Conservation (phyloP, 2,888 invertebrate species). For the Tromatobia lineatoria region DNA sequence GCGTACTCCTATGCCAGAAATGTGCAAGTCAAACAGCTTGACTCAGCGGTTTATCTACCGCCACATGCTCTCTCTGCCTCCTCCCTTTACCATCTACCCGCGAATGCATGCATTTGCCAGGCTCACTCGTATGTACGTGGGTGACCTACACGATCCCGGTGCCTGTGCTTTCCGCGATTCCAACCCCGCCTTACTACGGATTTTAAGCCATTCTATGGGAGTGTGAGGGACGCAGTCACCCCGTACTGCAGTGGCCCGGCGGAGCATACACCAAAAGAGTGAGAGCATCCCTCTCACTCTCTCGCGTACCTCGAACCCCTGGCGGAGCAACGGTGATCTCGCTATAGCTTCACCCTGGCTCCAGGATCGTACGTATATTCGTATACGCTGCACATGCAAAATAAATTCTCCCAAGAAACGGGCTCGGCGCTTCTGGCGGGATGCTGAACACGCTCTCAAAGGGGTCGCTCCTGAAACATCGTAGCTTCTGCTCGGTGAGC, state of each 20-base stretch:
- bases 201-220: conserved; percentile 57
- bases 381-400: conserved; percentile 72
- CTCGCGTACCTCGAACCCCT: conserved; percentile 47
- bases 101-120: conserved; percentile 75
- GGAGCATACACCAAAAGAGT: conserved; percentile 21
- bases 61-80: conserved; percentile 70
- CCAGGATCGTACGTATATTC: conserved; percentile 36
- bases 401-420: conserved; percentile 73
- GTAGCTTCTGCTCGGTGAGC: conserved; percentile 58
- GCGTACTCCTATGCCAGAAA: conserved; percentile 80
- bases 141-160: conserved; percentile 45
- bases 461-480: conserved; percentile 21
- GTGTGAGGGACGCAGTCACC: conserved; percentile 58
- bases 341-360: conserved; percentile 36
- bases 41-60: conserved; percentile 82
- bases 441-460: conserved; percentile 63
- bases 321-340: conserved; percentile 58
- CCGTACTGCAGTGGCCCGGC: conserved; percentile 30
- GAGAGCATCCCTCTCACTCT: conserved; percentile 14
- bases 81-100: conserved; percentile 46
- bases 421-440: conserved; percentile 61
- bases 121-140: conserved; percentile 73
- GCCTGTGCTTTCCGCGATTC: conserved; percentile 62
- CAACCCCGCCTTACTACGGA: conserved; percentile 65
- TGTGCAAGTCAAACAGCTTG: conserved; percentile 84